phyloP scores from a whole-genome alignment of 1,140 invertebrate genomes.

The Ips nitidus region DNA sequence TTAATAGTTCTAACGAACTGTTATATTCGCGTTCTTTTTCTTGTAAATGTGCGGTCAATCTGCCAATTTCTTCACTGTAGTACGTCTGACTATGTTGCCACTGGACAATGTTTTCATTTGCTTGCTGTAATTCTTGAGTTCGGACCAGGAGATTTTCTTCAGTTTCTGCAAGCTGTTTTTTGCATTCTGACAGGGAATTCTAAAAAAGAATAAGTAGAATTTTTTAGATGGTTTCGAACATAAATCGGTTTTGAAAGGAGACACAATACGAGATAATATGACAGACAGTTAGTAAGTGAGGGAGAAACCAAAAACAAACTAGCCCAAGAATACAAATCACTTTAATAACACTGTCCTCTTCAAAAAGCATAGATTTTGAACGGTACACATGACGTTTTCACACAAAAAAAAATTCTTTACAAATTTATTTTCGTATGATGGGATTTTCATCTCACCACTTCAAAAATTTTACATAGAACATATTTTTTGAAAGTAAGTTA shows the following conservation, averaged over 20 bases:
- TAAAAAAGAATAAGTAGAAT: conserved; percentile 7
- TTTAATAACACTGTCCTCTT: too few relatives aligned
- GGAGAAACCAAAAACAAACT: too few relatives aligned
- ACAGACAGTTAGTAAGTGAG: too few relatives aligned
- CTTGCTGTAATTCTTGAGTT: conserved; percentile 26
- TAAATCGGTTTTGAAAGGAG: not conserved
- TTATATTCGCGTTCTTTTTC: conserved; percentile 39
- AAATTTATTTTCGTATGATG: too few relatives aligned
- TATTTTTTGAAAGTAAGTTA: too few relatives aligned
- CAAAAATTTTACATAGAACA: too few relatives aligned
- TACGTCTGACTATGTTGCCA: conserved; percentile 29
- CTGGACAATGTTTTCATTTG: conserved; percentile 34
- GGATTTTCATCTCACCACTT: too few relatives aligned
- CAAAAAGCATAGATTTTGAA: too few relatives aligned
- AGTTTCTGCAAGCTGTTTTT: conserved; percentile 23
- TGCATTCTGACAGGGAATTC: conserved; percentile 20
- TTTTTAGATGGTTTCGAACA: not conserved
- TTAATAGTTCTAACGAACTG: conserved; percentile 32
- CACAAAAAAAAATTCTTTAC: too few relatives aligned
- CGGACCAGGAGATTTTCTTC: conserved; percentile 24
- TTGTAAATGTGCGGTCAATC: conserved; percentile 28
- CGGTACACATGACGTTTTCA: too few relatives aligned
- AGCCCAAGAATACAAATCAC: too few relatives aligned
- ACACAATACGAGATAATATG: too few relatives aligned
- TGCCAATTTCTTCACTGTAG: conserved; percentile 33